Evolutionary conservation across 2,888 invertebrate species (phyloP).

Genomic region (Melieria omissa): DNA sequence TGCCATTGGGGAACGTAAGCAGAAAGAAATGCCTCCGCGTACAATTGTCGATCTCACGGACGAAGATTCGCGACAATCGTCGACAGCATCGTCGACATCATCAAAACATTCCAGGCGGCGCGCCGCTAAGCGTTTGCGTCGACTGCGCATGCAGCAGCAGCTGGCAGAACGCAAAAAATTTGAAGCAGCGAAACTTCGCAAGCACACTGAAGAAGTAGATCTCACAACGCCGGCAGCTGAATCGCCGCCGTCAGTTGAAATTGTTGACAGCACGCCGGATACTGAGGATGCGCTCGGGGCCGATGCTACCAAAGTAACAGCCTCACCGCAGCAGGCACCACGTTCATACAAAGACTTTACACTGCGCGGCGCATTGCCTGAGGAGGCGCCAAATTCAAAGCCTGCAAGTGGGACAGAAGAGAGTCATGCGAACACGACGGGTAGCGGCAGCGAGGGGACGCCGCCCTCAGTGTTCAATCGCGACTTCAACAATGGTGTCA

Average conservation of each 20-base stretch:
- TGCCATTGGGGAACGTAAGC: too few relatives aligned
- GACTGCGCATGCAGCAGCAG: background rate
- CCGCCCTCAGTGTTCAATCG: slow-evolving; percentile 39
- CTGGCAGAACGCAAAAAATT: background rate
- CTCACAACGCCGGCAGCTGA: too few relatives aligned
- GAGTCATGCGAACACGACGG: background rate
- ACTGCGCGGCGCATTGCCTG: background rate
- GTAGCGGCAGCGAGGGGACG: slow-evolving; percentile 14
- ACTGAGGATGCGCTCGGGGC: background rate
- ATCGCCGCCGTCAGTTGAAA: background rate
- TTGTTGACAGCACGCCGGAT: background rate
- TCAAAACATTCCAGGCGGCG: background rate
- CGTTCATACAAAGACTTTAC: too few relatives aligned
- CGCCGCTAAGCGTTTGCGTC: background rate
- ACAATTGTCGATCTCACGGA: slow-evolving; percentile 24
- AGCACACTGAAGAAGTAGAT: too few relatives aligned
- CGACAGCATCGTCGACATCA: slow-evolving; percentile 15
- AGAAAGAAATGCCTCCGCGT: too few relatives aligned
- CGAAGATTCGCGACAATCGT: slow-evolving; percentile 30
- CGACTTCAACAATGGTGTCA: slow-evolving; percentile 56
- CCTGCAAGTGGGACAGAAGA: background rate
- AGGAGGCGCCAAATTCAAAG: background rate
- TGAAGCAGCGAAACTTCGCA: too few relatives aligned
- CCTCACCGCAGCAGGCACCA: too few relatives aligned
- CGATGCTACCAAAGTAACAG: background rate